Evolutionary conservation across 2,888 invertebrate species (phyloP).

Genomic region (Agriopis aurantiaria): DNA sequence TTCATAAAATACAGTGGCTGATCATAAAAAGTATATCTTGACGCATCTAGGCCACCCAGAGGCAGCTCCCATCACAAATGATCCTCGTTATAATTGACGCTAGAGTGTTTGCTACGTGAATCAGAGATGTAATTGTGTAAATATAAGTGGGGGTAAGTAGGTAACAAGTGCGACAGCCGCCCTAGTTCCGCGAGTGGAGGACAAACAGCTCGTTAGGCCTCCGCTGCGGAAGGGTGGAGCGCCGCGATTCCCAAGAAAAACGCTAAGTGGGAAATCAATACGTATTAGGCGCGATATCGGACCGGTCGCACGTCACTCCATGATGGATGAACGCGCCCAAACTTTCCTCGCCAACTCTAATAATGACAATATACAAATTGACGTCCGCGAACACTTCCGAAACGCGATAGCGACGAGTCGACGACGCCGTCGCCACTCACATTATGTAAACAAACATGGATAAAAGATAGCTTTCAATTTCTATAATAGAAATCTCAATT

Average conservation of each 20-base stretch:
- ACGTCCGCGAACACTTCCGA: conserved; percentile 81
- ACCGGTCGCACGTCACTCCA: conserved; percentile 81
- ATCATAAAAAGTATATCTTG: conserved; percentile 12
- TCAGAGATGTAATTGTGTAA: conserved; percentile 28
- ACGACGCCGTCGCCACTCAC: conserved; percentile 71
- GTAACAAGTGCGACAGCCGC: conserved; percentile 57
- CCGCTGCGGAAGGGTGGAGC: conserved; percentile 83
- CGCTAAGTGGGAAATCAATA: conserved; percentile 87
- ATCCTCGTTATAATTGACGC: conserved; percentile 25
- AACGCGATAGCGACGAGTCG: conserved; percentile 76
- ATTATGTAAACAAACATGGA: conserved; percentile 83
- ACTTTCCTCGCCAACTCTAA: conserved; percentile 82
- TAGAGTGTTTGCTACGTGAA: conserved; percentile 7
- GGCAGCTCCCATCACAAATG: conserved; percentile 2
- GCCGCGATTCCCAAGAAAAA: conserved; percentile 83
- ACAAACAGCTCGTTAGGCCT: conserved; percentile 85
- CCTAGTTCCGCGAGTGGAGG: conserved; percentile 76
- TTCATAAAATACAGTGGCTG: conserved; percentile 17
- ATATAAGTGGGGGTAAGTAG: conserved; percentile 38
- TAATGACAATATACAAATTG: conserved; percentile 87
- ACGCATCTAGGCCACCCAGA: conserved; percentile 3
- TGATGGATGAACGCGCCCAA: conserved; percentile 85
- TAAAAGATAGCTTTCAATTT: conserved; percentile 82
- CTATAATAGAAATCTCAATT: conserved; percentile 85
- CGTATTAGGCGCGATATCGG: conserved; percentile 86